Base-by-base conservation (phyloP, 2,888 invertebrate species). In the Phyto melanocephala region DNA sequence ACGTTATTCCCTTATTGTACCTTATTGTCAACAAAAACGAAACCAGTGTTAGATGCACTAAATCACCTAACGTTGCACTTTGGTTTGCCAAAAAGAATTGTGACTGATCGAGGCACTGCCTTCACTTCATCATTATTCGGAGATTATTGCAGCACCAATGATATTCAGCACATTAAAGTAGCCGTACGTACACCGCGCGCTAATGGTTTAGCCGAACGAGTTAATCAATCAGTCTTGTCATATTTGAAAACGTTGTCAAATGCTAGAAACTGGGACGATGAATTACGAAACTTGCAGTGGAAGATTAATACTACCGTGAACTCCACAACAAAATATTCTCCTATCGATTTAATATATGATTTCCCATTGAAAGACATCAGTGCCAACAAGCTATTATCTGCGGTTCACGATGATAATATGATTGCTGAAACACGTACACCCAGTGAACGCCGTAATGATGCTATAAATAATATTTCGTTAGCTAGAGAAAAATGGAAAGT, bases 281-380 rank as follows among this genome's bases (percentile, higher is more conserved):
- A 76, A 2, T 20, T 85, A 0, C 78, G 80, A 7, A 68, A 50
- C 7, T 15, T 84, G 6, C 84, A 85, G 45, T 86, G 83, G 83
- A 78, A 62, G 10, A 50, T 85, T 0, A 85, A 85, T 22, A 78
- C 79, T 62, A n/a, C n/a, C n/a, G n/a, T n/a, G n/a, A n/a, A n/a
- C n/a, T n/a, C n/a, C n/a, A n/a, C n/a, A n/a, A n/a, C 72, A 11
- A 85, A 68, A 17, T 78, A 71, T 45, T 56, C 71, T 2, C 83
- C 85, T 4, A 84, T 82, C 0, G 81, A 85, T 11, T n/a, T 85
- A 4, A 67, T 85, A 5, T 86, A 81, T 42, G 81, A 85, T 75
- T 86, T 84, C 65, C 71, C 79, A 7, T 13, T 71, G 7, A 65
- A 74, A 13, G 71, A 83, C n/a, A 68, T 83, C 5, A 79, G 75